Evolutionary conservation across 1,140 invertebrate species (phyloP), one percentile per base, ranked within the genome.

Genomic region (Temnothorax nylanderi): DNA sequence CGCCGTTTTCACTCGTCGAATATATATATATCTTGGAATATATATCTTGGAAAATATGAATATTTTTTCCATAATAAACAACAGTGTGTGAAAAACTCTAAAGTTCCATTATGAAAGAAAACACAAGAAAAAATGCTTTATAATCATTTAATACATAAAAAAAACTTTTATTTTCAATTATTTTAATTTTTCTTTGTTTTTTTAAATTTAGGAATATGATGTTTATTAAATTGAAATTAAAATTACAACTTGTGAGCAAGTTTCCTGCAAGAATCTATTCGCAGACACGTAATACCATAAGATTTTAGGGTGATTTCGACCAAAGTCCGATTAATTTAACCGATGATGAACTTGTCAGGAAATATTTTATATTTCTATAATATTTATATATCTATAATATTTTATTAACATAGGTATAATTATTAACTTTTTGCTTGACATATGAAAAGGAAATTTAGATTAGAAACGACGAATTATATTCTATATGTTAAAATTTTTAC

Each of bases 191-290:
- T 37, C 2, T 71, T 26, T 69, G 4, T 6, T 32, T 56, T 56
- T 75, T 3, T 5, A n/a, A n/a, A 49, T n/a, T 72, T 72, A 47
- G 21, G n/a, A 47, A 71, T 54, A 74, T 13, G 16, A 71, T 18
- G 18, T 37, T 75, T 75, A 67, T 67, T 67, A 47, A 21, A 41
- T 75, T 34, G 32, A 21, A 37, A 75, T 41, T 21, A 75, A 58
- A 75, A 41, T 37, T 75, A 56, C 3, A 41, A 75, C 13, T 56
- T 41, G 3, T 58, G 58, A 21, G 16, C 6, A 34, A 54, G 16
- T 54, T 74, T 74, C 3, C 4, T 56, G 3, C 5, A 7, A 54
- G n/a, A 74, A 75, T 74, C 10, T 54, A 74, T 74, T 74, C 11
- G 34, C 2, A 74, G n/a, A 56, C 1, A 21, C 1, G n/a, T 11